Evolutionary conservation across 2,888 invertebrate genomes (phyloP).

Genomic region (Pollenia angustigena): DNA sequence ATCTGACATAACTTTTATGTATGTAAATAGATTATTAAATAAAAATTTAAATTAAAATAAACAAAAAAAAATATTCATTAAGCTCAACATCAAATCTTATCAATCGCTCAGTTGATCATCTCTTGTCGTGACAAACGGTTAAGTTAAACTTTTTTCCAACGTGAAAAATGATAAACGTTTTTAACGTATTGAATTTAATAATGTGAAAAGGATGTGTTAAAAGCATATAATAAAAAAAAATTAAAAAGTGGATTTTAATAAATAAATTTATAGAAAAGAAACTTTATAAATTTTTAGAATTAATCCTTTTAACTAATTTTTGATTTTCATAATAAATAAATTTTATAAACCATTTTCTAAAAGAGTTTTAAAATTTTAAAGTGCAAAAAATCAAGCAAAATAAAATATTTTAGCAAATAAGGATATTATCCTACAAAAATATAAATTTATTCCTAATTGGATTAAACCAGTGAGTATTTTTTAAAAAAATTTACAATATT

Average conservation of each 20-base stretch:
- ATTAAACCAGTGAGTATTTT: too few relatives aligned
- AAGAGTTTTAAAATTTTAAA: too few relatives aligned
- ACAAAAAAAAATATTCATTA: conserved; percentile 38
- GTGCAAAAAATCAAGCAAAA: too few relatives aligned
- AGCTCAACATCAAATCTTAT: conserved; percentile 55
- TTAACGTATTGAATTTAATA: background rate
- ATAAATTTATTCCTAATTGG: too few relatives aligned
- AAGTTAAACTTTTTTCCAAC: background rate
- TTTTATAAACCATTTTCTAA: too few relatives aligned
- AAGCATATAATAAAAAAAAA: background rate
- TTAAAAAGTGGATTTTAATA: background rate
- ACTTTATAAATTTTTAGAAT: background rate
- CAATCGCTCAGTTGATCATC: conserved; percentile 58
- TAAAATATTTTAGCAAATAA: too few relatives aligned
- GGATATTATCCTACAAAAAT: too few relatives aligned
- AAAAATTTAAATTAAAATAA: conserved; percentile 15
- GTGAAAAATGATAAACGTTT: background rate
- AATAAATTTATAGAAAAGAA: background rate
- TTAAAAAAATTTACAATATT: too few relatives aligned
- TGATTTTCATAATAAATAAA: too few relatives aligned
- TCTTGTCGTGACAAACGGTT: conserved; percentile 40
- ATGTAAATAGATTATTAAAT: conserved; percentile 10
- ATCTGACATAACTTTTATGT: background rate
- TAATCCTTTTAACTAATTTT: too few relatives aligned
- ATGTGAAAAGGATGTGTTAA: conserved; percentile 1